Evolutionary conservation across 1,140 invertebrate genomes (phyloP).

Genomic region (Drosophila ironensis): DNA sequence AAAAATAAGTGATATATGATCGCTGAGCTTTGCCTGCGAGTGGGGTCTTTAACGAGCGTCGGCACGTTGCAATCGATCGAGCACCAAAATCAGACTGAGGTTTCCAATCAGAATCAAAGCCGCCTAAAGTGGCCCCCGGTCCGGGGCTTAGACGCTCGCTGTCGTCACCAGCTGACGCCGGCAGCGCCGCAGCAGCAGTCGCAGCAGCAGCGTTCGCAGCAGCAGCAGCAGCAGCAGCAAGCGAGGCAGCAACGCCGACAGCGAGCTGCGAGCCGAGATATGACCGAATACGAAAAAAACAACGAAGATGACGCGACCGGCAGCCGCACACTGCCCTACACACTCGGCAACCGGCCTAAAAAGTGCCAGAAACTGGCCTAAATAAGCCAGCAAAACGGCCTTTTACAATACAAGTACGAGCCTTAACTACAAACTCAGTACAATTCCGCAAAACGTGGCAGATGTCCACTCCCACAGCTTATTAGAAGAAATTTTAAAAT

Average conservation of each 20-base stretch:
- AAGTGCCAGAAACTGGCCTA: background rate
- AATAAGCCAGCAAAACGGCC: no score
- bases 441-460: no score
- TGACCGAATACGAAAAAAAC: slow-evolving; percentile 73
- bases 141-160: slow-evolving; percentile 46
- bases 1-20: slow-evolving; percentile 23
- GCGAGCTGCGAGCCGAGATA: slow-evolving; percentile 54
- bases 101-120: slow-evolving; percentile 78
- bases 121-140: slow-evolving; percentile 63
- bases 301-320: slow-evolving; percentile 60
- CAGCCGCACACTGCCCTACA: slow-evolving; percentile 24
- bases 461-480: no score
- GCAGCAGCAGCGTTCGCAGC: slow-evolving; percentile 10
- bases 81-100: slow-evolving; percentile 82
- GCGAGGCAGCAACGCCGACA: background rate
- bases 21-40: slow-evolving; percentile 12
- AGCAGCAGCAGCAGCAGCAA: slow-evolving; percentile 1
- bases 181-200: background rate
- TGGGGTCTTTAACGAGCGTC: slow-evolving; percentile 45
- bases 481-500: no score
- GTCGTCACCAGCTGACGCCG: slow-evolving; percentile 28
- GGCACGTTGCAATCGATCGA: slow-evolving; percentile 81
- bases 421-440: no score
- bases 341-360: no score
- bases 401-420: no score